A percentile compares a stretch with the other conserved stretches of the same genome.
Evolutionary conservation across 2,888 invertebrate genomes (phyloP).

Genomic region (Melieria crassipennis): DNA sequence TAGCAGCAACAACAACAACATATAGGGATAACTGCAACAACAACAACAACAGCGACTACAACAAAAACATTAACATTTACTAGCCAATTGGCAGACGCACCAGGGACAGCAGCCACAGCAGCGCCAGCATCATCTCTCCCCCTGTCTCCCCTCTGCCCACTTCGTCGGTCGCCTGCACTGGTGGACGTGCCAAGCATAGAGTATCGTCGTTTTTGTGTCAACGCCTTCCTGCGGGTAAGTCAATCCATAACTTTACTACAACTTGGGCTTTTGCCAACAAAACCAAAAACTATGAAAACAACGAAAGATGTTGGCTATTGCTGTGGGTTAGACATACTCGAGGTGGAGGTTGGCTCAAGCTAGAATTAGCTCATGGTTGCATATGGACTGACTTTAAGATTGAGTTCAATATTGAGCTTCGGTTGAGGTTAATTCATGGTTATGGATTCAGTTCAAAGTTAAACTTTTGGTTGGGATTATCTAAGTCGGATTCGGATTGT

Average conservation of each 20-base stretch:
- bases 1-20: no score
- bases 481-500: no score
- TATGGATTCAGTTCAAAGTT: no score
- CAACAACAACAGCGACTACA: slow-evolving; percentile 32
- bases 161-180: slow-evolving; percentile 44
- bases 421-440: no score
- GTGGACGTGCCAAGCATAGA: slow-evolving; percentile 26
- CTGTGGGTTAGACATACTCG: no score
- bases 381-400: no score
- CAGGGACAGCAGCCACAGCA: slow-evolving; percentile 20
- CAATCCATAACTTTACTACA: not conserved
- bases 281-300: not conserved
- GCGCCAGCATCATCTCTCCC: slow-evolving; percentile 1
- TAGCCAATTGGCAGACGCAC: slow-evolving; percentile 17
- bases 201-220: not conserved
- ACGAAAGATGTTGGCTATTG: no score
- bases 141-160: slow-evolving; percentile 50
- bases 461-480: no score
- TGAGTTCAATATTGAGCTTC: no score
- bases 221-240: slow-evolving; percentile 21
- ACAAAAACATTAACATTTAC: slow-evolving; percentile 30
- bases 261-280: not conserved
- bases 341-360: no score
- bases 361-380: no score
- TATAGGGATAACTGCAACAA: slow-evolving; percentile 16